Conservation (phyloP, 2,888 invertebrate genomes). For the Hetaerina titia region DNA sequence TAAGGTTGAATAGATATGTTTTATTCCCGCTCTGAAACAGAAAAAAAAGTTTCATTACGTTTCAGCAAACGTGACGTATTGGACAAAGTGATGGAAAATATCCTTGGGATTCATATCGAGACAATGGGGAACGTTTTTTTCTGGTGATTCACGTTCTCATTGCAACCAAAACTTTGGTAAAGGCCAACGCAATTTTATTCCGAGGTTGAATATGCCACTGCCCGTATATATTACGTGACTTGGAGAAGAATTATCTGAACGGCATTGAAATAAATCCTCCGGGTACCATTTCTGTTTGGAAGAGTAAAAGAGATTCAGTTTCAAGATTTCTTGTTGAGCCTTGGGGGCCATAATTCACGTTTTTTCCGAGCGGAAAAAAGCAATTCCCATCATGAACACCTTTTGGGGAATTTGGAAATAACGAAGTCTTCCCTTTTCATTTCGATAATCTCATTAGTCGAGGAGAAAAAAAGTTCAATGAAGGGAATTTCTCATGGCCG, state of each 20-base stretch:
- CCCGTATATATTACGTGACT: neutral
- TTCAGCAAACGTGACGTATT: too few species aligned
- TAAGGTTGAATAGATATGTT: too few species aligned
- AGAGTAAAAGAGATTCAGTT: neutral
- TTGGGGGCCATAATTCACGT: neutral
- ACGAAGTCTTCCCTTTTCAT: neutral
- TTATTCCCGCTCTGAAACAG: too few species aligned
- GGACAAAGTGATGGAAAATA: too few species aligned
- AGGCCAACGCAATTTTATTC: neutral
- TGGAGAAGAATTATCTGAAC: neutral
- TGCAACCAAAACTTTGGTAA: neutral
- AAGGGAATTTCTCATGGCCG: too few species aligned
- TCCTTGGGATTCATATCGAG: neutral
- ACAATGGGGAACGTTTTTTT: neutral
- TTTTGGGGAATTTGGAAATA: neutral
- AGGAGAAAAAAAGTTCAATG: neutral
- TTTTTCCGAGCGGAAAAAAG: neutral
- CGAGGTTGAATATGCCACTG: neutral
- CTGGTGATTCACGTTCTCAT: neutral
- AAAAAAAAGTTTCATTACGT: too few species aligned
- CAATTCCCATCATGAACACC: neutral
- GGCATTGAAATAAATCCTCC: neutral
- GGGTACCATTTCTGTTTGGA: neutral
- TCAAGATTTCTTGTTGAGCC: neutral
- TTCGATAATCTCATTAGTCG: neutral